Evolutionary conservation across 2,888 invertebrate species (phyloP).

Genomic region (Mythimna albipuncta): DNA sequence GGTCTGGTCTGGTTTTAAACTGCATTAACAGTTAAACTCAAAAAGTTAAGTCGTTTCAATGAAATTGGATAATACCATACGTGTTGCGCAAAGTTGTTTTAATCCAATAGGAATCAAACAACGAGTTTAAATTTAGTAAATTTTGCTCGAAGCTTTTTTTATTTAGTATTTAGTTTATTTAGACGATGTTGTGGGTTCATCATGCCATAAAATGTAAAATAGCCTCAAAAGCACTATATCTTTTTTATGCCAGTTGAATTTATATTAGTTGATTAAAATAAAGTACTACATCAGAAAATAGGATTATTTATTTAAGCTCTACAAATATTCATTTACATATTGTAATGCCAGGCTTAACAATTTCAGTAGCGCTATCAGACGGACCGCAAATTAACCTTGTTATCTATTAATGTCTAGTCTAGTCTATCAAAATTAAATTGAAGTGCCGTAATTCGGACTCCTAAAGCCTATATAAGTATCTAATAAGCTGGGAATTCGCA

Average conservation of each 20-base stretch:
- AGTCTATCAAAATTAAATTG: slow-evolving; percentile 5
- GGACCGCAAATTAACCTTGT: slow-evolving; percentile 18
- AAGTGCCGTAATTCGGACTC: slow-evolving; percentile 18
- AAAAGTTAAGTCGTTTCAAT: slow-evolving; percentile 21
- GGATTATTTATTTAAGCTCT: slow-evolving; percentile 16
- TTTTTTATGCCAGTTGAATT: slow-evolving; percentile 37
- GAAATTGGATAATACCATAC: slow-evolving; percentile 18
- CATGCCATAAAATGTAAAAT: slow-evolving; percentile 3
- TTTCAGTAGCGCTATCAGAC: neutral
- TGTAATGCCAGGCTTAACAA: neutral
- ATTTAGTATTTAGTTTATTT: neutral
- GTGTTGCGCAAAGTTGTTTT: slow-evolving; percentile 8
- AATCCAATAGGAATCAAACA: neutral
- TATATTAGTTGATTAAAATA: slow-evolving; percentile 32
- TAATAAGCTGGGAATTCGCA: neutral
- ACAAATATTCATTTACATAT: slow-evolving; percentile 13
- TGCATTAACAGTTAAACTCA: slow-evolving; percentile 20
- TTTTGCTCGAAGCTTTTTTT: neutral
- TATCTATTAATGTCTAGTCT: slow-evolving; percentile 2
- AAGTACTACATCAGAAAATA: neutral
- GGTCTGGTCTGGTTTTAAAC: slow-evolving; percentile 14
- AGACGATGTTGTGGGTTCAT: slow-evolving; percentile 30
- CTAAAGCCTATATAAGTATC: slow-evolving; percentile 3
- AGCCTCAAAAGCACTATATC: slow-evolving; percentile 8
- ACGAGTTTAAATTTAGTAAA: slow-evolving; percentile 11